Evolutionary conservation across 2,797 vertebrate genomes (phyloP).

Genomic region (Alca torda): DNA sequence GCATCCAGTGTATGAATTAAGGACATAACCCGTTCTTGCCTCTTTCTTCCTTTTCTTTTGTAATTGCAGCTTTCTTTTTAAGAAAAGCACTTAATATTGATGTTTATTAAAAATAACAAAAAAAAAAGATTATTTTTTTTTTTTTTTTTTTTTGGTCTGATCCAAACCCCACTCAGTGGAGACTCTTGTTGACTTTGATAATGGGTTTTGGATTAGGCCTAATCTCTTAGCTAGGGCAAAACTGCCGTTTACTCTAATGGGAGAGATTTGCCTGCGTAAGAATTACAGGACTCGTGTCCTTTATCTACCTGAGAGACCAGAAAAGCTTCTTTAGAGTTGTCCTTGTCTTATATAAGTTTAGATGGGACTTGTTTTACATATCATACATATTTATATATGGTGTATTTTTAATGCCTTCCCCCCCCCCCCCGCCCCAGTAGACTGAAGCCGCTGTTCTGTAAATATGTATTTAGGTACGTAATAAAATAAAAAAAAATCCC

Average conservation of each 20-base stretch:
- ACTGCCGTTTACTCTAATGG: conserved; percentile 31
- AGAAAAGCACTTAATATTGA: conserved; percentile 76
- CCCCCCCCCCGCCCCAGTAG: conserved; percentile 12
- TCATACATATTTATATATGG: conserved; percentile 80
- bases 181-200: not conserved
- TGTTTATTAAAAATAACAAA: conserved; percentile 60
- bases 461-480: conserved; percentile 78
- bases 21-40: conserved; percentile 40
- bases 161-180: conserved; percentile 33
- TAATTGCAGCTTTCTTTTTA: conserved; percentile 50
- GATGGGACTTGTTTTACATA: conserved; percentile 76
- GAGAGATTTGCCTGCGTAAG: conserved; percentile 23
- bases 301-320: conserved; percentile 71
- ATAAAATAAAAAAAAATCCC: conserved; percentile 48
- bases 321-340: conserved; percentile 74
- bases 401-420: conserved; percentile 72
- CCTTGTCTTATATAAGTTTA: conserved; percentile 76
- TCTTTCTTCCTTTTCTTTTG: conserved; percentile 52
- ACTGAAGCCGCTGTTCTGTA: conserved; percentile 75
- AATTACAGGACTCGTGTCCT: conserved; percentile 25
- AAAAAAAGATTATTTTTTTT: not conserved
- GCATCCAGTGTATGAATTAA: conserved; percentile 34
- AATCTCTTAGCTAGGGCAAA: conserved; percentile 56
- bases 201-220: conserved; percentile 54
- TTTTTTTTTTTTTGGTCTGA: not conserved